Evolutionary conservation across 2,888 invertebrate genomes (phyloP).

Genomic region (Eristalis pertinax): DNA sequence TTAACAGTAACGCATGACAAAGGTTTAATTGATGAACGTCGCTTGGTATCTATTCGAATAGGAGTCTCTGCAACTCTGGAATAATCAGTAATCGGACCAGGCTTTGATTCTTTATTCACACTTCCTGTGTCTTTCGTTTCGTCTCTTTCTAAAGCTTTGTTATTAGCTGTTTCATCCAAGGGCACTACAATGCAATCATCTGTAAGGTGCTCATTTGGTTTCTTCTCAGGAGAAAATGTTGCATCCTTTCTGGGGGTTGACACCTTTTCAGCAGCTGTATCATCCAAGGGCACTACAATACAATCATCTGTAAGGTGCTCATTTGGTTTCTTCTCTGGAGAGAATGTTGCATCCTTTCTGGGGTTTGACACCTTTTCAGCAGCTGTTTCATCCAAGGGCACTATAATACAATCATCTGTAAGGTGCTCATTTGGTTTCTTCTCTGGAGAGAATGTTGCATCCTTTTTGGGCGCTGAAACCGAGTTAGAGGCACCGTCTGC

Average conservation of each 20-base stretch:
- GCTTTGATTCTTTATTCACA: not conserved
- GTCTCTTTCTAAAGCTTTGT: not conserved
- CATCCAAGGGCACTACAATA: not conserved
- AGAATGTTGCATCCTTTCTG: constrained; percentile 33
- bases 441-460: constrained; percentile 42
- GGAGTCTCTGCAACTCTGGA: not conserved
- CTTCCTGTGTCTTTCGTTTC: not conserved
- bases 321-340: constrained; percentile 31
- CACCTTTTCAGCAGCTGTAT: not conserved
- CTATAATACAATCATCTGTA: not conserved
- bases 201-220: not conserved
- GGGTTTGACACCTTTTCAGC: no score
- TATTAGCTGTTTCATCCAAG: not conserved
- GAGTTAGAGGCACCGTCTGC: not conserved
- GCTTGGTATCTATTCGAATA: not conserved
- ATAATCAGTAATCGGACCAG: not conserved
- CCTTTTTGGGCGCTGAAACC: not conserved
- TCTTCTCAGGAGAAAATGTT: constrained; percentile 47
- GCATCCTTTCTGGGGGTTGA: constrained; percentile 19
- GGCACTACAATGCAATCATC: not conserved
- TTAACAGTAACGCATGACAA: not conserved
- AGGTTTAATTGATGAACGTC: not conserved
- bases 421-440: constrained; percentile 3
- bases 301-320: not conserved
- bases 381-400: not conserved